phyloP scores from a whole-genome alignment of 1,140 invertebrate genomes.

The Sipha flava region DNA sequence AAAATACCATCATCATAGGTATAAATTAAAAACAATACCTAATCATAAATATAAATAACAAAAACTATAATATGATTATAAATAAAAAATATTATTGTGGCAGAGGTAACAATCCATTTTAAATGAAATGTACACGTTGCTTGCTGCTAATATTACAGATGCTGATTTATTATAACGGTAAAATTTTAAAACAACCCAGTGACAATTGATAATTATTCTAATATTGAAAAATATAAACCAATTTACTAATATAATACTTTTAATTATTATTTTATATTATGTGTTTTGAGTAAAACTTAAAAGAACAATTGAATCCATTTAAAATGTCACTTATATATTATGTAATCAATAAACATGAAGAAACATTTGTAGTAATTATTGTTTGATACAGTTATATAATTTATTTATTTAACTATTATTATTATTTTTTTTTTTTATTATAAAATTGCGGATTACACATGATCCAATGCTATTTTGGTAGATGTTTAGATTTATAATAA shows the following conservation, averaged over 20 bases:
- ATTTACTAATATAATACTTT: not conserved
- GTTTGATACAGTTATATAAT: not conserved
- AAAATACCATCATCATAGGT: not conserved
- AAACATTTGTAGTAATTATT: conserved; percentile 19
- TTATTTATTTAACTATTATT: not conserved
- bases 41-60: not conserved
- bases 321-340: conserved; percentile 5
- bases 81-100: conserved; percentile 1
- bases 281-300: not conserved
- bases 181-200: not conserved
- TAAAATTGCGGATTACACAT: not conserved
- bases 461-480: not conserved
- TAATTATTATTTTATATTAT: conserved; percentile 6
- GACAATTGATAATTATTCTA: not conserved
- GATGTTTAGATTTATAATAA: not conserved
- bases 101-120: not conserved
- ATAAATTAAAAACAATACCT: not conserved
- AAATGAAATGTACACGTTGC: not conserved
- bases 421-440: conserved; percentile 9
- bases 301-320: not conserved
- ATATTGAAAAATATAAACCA: not conserved
- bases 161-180: not conserved
- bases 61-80: not conserved
- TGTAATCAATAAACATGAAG: not conserved
- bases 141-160: not conserved